A percentile compares a stretch with the other conserved stretches of the same genome.
Evolutionary conservation across 2,113 vertebrate genomes (phyloP).

Genomic region (Pseudonaja textilis): DNA sequence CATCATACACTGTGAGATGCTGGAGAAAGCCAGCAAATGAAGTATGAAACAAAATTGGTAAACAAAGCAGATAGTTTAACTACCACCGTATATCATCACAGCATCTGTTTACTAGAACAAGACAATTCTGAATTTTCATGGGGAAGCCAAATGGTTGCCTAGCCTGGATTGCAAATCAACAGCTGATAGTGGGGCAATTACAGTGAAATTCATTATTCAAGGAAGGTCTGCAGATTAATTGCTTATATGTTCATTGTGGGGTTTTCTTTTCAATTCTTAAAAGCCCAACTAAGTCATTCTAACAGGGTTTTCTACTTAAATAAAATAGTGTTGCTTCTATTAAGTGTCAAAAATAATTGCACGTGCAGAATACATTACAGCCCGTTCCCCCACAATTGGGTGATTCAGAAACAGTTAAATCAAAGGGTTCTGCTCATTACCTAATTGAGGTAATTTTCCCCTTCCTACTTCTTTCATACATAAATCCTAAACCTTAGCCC

Average conservation of each 20-base stretch:
- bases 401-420: slow-evolving; percentile 22
- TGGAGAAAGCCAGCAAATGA: slow-evolving; percentile 2
- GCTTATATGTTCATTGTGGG: not conserved
- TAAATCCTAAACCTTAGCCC: not conserved
- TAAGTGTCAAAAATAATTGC: slow-evolving; percentile 23
- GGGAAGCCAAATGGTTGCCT: slow-evolving; percentile 17
- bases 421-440: not conserved
- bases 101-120: slow-evolving; percentile 32
- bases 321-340: slow-evolving; percentile 10
- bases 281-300: not conserved
- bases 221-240: not conserved
- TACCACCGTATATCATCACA: slow-evolving; percentile 20
- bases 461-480: not conserved
- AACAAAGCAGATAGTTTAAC: slow-evolving; percentile 13
- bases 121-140: slow-evolving; percentile 24
- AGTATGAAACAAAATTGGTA: slow-evolving; percentile 14
- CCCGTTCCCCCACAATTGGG: not conserved
- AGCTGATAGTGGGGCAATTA: not conserved
- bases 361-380: not conserved
- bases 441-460: not conserved
- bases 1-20: not conserved
- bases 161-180: slow-evolving; percentile 21
- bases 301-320: not conserved
- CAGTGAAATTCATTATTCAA: not conserved
- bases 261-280: not conserved